These are phyloP conservation scores for Anarrhichthys ocellatus DNA, from an alignment of 2,113 vertebrate species.

Conservation along the genomic window DNA sequence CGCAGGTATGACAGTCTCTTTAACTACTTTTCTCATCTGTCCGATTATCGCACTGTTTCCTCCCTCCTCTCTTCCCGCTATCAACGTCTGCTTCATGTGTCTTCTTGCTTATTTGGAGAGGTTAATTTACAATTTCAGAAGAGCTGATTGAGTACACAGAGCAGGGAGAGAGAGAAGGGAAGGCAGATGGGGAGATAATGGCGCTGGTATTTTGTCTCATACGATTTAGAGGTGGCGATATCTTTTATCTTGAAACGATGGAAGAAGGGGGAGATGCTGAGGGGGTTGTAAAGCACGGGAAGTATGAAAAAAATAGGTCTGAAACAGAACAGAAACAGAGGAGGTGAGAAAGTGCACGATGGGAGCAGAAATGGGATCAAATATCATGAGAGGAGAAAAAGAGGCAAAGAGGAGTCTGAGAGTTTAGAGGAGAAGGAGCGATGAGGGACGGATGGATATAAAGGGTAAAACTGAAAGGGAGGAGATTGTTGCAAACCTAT, in stretches of 20 bases:
- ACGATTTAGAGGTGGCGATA: conserved; percentile 62
- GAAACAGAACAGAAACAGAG: neutral
- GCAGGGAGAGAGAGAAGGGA: neutral
- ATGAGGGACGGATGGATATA: neutral
- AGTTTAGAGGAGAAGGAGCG: conserved; percentile 13
- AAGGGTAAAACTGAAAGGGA: conserved; percentile 2
- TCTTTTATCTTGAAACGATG: conserved; percentile 42
- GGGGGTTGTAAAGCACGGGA: neutral
- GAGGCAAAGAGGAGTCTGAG: conserved; percentile 5
- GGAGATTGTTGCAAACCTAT: conserved; percentile 12
- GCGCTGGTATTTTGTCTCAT: conserved; percentile 68
- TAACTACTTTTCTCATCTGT: conserved; percentile 56
- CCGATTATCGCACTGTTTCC: conserved; percentile 10
- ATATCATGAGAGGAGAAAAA: neutral
- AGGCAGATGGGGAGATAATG: conserved; percentile 79
- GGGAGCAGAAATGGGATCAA: neutral
- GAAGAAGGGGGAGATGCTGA: conserved; percentile 4
- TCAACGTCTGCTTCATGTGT: neutral
- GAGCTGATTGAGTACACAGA: conserved; percentile 17
- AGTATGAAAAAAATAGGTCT: conserved; percentile 33
- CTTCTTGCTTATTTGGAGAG: neutral
- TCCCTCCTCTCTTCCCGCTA: neutral
- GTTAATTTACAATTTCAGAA: conserved; percentile 44
- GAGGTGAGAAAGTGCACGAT: neutral
- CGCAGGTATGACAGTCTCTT: conserved; percentile 67